Evolutionary conservation across 2,888 invertebrate species (phyloP), one percentile per base, ranked within the genome.

Genomic region (Himalopsyche kuldschensis): DNA sequence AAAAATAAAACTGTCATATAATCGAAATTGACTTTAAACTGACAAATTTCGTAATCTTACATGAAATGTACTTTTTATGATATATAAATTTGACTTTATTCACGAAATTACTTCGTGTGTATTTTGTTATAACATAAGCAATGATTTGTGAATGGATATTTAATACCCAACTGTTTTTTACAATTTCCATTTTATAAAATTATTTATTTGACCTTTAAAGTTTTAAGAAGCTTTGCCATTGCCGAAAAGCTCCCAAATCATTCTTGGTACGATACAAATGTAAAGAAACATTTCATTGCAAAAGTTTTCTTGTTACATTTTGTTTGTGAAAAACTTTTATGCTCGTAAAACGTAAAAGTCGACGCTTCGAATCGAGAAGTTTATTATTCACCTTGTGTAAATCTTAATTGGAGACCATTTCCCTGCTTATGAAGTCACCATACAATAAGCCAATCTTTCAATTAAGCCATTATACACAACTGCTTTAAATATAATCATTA

Each of bases 241-340:
- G 20, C 15, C 69, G 69, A 69, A 69, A 24, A 27, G 15, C 69
- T 69, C 69, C 69, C 27, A 69, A 69, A 69, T 69, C 20, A 69
- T 69, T 30, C 69, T 69, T 15, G 69, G 24, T 69, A 69, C 30
- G 30, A 69, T 69, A 69, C 69, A 69, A 81, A 84, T 82, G 81
- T 82, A 82, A 82, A 81, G 82, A 78, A 85, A 85, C 84, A 82
- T 84, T 85, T 84, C 84, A 85, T 85, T 83, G 85, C 76, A 11
- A 82, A 85, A 84, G 78, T 85, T 85, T 85, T 85, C 85, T 84
- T 80, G 84, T 84, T 85, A 84, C 82, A 78, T 55, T 75, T 78
- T 41, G 76, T 41, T 35, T 27, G 69, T 69, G 69, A 69, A 69
- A 55, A 69, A 69, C 27, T 81, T 81, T 81, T 81, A 77, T 81